Evolutionary conservation across 2,113 vertebrate genomes (phyloP).

Genomic region (Mirza zaza): DNA sequence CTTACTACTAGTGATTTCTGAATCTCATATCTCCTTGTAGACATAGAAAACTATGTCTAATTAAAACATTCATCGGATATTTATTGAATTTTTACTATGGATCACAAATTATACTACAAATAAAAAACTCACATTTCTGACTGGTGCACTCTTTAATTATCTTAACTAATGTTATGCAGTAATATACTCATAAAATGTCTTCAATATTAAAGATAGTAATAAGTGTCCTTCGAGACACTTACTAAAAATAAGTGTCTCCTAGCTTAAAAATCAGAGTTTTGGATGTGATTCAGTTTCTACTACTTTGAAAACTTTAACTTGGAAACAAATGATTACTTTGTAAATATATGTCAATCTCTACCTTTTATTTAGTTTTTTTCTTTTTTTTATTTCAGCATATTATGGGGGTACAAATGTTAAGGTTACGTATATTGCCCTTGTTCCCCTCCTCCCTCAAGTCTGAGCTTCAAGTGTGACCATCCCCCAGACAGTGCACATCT

Average conservation of each 20-base stretch:
- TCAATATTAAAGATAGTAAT: background rate
- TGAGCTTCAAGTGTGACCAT: no score
- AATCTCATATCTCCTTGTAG: background rate
- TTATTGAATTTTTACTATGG: background rate
- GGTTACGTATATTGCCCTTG: no score
- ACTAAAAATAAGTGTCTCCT: background rate
- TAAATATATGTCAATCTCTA: background rate
- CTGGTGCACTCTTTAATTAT: background rate
- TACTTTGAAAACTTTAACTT: background rate
- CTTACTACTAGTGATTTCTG: background rate
- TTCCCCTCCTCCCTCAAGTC: no score
- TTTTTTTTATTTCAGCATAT: no score
- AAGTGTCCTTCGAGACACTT: background rate
- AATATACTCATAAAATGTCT: background rate
- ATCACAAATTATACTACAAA: background rate
- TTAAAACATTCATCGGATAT: background rate
- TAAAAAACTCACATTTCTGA: background rate
- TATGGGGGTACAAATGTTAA: no score
- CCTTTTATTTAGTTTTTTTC: background rate
- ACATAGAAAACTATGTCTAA: background rate
- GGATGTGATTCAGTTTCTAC: background rate
- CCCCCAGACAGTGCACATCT: no score
- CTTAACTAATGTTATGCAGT: background rate
- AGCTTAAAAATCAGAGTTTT: background rate
- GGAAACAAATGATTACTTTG: background rate